These are phyloP conservation scores for Myiozetetes cayanensis DNA, from an alignment of 2,113 vertebrate genomes.

Conservation along the genomic window DNA sequence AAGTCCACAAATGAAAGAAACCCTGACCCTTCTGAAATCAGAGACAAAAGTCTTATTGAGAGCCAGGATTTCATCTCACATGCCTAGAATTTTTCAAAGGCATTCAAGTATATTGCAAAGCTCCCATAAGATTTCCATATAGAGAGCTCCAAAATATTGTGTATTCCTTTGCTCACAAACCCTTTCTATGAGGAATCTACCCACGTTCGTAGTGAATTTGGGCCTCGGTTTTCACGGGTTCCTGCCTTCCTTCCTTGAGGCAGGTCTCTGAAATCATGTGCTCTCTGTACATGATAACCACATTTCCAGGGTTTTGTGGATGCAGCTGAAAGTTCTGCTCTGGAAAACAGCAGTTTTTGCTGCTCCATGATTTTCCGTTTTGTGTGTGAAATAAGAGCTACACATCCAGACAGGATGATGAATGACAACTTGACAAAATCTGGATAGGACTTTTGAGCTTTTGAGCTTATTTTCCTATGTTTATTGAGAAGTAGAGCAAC, in stretches of 20 bases:
- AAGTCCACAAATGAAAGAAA: constrained; percentile 45
- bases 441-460: background rate
- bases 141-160: background rate
- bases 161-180: background rate
- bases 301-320: background rate
- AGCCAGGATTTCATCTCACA: constrained; percentile 36
- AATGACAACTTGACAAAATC: background rate
- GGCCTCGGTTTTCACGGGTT: background rate
- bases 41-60: constrained; percentile 48
- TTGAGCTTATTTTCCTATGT: background rate
- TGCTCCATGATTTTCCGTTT: background rate
- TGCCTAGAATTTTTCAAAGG: constrained; percentile 60
- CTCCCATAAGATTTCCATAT: background rate
- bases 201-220: background rate
- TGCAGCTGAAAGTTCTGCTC: background rate
- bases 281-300: background rate
- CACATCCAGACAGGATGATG: background rate
- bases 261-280: background rate
- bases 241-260: background rate
- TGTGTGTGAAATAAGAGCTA: background rate
- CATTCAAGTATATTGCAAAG: constrained; percentile 28
- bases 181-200: background rate
- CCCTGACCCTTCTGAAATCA: constrained; percentile 10
- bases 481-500: background rate
- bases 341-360: background rate